Conservation (phyloP, 2,113 vertebrate genomes). For the Numenius arquata region DNA sequence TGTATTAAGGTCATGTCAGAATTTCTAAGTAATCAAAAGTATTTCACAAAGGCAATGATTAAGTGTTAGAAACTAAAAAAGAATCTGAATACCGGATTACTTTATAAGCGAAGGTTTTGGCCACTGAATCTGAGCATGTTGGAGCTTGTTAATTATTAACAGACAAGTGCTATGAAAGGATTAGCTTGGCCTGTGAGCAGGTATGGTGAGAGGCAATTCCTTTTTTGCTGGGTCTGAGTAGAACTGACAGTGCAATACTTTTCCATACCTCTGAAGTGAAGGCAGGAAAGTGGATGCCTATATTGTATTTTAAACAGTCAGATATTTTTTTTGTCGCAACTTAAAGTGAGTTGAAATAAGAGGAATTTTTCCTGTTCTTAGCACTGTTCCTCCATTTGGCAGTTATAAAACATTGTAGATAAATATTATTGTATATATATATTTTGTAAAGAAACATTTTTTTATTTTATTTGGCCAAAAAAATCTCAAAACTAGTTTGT, state of each 20-base stretch:
- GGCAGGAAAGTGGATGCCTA: neutral
- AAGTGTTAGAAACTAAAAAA: neutral
- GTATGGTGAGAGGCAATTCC: neutral
- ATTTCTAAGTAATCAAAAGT: constrained; percentile 27
- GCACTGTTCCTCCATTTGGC: neutral
- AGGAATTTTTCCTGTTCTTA: neutral
- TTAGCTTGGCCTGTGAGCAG: neutral
- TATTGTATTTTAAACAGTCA: neutral
- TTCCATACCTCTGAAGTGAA: neutral
- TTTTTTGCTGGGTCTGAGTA: neutral
- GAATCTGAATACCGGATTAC: neutral
- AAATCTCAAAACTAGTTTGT: neutral
- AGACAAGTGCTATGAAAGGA: neutral
- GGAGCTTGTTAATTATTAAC: neutral
- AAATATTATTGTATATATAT: neutral
- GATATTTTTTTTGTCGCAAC: neutral
- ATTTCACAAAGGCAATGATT: constrained; percentile 7
- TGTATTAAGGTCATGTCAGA: neutral
- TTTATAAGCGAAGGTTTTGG: neutral
- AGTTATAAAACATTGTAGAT: neutral
- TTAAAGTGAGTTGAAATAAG: neutral
- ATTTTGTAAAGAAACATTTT: neutral
- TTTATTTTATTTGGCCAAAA: neutral
- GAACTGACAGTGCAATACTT: neutral
- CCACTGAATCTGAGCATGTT: neutral